Base-by-base conservation (phyloP, 2,797 vertebrate species). In the Dallia pectoralis region DNA sequence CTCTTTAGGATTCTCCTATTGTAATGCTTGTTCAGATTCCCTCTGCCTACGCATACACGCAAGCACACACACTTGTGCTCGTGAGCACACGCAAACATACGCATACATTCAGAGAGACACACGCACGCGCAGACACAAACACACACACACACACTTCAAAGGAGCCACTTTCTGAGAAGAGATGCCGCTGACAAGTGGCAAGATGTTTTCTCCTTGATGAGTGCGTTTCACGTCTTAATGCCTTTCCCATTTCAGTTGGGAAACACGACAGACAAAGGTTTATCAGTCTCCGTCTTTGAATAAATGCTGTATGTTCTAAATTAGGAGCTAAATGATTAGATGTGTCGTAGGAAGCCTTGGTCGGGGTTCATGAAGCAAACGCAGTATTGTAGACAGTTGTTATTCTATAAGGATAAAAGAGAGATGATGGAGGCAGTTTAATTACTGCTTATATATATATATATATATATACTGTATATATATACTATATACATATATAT, bases 181-280 rank as follows among this genome's bases (percentile, higher is more conserved):
- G 82, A 80, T 80, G 83, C 83, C 86, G 22, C 33, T 56, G 51
- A 68, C 22, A 22, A 68, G 64, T 30, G 67, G 47, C 18, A 30
- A 69, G 66, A 68, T 77, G 66, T 25, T 70, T 73, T 72, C 30
- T 49, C 22, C 62, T 61, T 29, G 36, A 40, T 71, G 68, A 70
- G 32, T 74, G 68, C 67, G 15, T 47, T 69, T 70, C 48, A 29
- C 40, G 22, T 64, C 53, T 25, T 49, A 67, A 67, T 27, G 53
- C 47, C 67, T 61, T 74, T 53, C 33, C 66, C 32, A 40, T 67
- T 19, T 40, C 32, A 47, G 65, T 56, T 69, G 40, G 47, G 53
- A 69, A 73, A 44, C 30, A 49, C 49, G 65, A 30, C 48, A 56
- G 22, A 22, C 53, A 66, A 74, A 74, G 72, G 69, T 63, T 67